Conservation (phyloP, 2,888 invertebrate species). For the Tinea semifulvella region DNA sequence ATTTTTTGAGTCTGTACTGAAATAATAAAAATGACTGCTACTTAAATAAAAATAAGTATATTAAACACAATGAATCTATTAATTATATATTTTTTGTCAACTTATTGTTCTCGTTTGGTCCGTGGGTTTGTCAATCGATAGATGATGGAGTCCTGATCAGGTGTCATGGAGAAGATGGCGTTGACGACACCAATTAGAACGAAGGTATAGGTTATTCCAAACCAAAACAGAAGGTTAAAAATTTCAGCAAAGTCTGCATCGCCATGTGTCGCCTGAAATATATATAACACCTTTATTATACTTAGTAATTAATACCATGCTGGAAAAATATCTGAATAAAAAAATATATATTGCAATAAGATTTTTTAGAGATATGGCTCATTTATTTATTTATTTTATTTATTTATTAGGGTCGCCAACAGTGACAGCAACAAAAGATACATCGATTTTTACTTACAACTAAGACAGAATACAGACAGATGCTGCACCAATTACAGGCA, state of each 20-base stretch:
- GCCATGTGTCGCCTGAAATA: background rate
- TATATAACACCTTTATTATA: no score
- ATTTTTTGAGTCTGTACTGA: background rate
- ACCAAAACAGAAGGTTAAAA: slow-evolving; percentile 8
- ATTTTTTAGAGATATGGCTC: no score
- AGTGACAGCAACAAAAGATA: no score
- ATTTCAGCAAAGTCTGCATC: background rate
- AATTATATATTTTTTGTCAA: background rate
- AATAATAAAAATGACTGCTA: background rate
- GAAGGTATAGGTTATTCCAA: background rate
- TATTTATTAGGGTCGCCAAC: no score
- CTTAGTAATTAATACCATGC: no score
- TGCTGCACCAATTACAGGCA: no score
- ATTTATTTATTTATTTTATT: no score
- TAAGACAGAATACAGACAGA: no score
- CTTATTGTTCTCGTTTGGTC: background rate
- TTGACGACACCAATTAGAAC: background rate
- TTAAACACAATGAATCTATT: background rate
- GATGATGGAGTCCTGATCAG: slow-evolving; percentile 1
- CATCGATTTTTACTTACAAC: no score
- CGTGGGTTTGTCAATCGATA: background rate
- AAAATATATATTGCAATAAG: no score
- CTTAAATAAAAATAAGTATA: background rate
- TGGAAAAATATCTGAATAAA: no score
- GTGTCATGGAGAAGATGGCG: background rate